A percentile compares a stretch with the other conserved stretches of the same genome.
These are phyloP conservation scores for Euthynnus affinis DNA, from an alignment of 2,797 vertebrate species.

Conservation along the genomic window DNA sequence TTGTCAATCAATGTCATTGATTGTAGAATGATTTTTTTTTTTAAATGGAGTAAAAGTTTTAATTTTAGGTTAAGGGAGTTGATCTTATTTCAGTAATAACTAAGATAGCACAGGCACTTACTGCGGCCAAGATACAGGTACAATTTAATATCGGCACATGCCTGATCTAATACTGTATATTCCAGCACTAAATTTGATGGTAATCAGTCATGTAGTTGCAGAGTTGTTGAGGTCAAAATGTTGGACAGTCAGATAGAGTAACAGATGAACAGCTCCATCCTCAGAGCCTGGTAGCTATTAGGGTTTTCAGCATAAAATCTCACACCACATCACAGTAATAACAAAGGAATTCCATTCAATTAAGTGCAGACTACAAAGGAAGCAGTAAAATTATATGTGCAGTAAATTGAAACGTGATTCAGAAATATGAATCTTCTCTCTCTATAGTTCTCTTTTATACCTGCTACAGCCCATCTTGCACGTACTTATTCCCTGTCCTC, in stretches of 20 bases:
- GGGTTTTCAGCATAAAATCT: constrained; percentile 3
- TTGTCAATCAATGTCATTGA: background rate
- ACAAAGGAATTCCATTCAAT: background rate
- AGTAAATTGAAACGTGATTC: constrained; percentile 12
- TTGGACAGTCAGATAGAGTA: background rate
- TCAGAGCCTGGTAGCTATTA: background rate
- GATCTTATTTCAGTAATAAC: background rate
- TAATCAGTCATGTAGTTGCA: background rate
- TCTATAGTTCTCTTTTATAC: background rate
- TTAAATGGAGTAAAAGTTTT: background rate
- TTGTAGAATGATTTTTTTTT: background rate
- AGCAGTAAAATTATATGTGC: background rate
- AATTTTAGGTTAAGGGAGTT: background rate
- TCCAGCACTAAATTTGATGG: background rate
- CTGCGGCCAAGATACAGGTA: background rate
- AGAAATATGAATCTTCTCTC: background rate
- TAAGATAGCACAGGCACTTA: background rate
- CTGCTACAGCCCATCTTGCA: constrained; percentile 4
- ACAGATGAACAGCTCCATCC: background rate
- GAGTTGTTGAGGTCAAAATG: background rate
- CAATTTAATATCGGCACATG: background rate
- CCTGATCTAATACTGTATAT: constrained; percentile 3
- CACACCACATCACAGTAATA: constrained; percentile 1
- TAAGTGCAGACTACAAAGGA: background rate
- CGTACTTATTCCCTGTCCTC: background rate